These are phyloP conservation scores for Staurois parvus DNA, from an alignment of 2,797 vertebrate species.

Conservation along the genomic window DNA sequence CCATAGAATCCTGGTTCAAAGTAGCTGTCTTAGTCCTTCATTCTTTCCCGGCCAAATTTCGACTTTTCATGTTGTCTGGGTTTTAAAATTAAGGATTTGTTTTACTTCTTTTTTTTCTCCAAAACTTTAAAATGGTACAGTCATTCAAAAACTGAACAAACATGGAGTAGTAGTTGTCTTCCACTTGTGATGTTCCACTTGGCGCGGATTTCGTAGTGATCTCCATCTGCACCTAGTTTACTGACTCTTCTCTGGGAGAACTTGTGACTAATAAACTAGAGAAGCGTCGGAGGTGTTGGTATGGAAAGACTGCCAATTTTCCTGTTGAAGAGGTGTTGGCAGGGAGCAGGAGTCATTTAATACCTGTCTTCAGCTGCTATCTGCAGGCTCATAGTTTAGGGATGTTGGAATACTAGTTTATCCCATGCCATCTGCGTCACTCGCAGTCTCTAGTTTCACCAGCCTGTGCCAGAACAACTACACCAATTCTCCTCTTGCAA, in stretches of 20 bases:
- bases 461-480: slow-evolving; percentile 38
- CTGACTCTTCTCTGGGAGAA: slow-evolving; percentile 35
- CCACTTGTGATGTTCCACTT: slow-evolving; percentile 24
- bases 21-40: too few relatives aligned
- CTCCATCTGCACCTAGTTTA: slow-evolving; percentile 62
- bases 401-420: slow-evolving; percentile 41
- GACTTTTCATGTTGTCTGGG: too few relatives aligned
- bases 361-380: slow-evolving; percentile 58
- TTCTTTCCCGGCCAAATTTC: too few relatives aligned
- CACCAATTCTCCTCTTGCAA: slow-evolving; percentile 25
- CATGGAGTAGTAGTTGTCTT: background rate
- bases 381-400: slow-evolving; percentile 47
- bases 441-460: slow-evolving; percentile 25
- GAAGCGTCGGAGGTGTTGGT: slow-evolving; percentile 56
- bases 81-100: too few relatives aligned
- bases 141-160: background rate
- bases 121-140: background rate
- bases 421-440: slow-evolving; percentile 51
- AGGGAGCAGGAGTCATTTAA: slow-evolving; percentile 54
- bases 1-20: too few relatives aligned
- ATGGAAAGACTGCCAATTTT: slow-evolving; percentile 51
- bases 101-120: background rate
- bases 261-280: slow-evolving; percentile 56
- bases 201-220: slow-evolving; percentile 28
- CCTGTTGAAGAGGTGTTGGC: slow-evolving; percentile 59